Conservation (phyloP, 2,113 vertebrate genomes). For the Petroica traversi region DNA sequence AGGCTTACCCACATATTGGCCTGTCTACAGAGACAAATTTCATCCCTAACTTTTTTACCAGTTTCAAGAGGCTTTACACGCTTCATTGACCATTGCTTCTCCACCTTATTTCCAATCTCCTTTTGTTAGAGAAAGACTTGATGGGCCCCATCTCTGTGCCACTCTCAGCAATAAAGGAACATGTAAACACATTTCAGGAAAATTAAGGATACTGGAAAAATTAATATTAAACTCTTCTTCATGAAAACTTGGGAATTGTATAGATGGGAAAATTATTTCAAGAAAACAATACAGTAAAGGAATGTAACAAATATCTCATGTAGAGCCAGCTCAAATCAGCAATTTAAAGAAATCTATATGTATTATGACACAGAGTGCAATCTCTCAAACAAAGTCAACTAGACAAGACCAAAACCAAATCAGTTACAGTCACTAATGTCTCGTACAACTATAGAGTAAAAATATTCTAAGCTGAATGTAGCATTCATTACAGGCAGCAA, state of each 20-base stretch:
- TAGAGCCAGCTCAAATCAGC: not conserved
- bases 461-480: not conserved
- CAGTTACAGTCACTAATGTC: slow-evolving; percentile 8
- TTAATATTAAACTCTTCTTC: not conserved
- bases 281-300: not conserved
- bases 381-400: slow-evolving; percentile 19
- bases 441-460: not conserved
- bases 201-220: not conserved
- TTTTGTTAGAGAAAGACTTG: not conserved
- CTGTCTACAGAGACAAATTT: not conserved
- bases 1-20: not conserved
- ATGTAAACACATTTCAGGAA: not conserved
- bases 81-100: not conserved
- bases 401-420: slow-evolving; percentile 20
- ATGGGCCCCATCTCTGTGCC: not conserved
- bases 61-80: not conserved
- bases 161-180: not conserved
- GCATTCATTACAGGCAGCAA: not conserved
- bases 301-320: not conserved
- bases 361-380: not conserved
- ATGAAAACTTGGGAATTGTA: not conserved
- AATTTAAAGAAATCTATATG: not conserved
- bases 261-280: not conserved
- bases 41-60: not conserved
- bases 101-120: not conserved